Conservation (phyloP, 2,888 invertebrate species). For the Lasioglossum oenotherae region DNA sequence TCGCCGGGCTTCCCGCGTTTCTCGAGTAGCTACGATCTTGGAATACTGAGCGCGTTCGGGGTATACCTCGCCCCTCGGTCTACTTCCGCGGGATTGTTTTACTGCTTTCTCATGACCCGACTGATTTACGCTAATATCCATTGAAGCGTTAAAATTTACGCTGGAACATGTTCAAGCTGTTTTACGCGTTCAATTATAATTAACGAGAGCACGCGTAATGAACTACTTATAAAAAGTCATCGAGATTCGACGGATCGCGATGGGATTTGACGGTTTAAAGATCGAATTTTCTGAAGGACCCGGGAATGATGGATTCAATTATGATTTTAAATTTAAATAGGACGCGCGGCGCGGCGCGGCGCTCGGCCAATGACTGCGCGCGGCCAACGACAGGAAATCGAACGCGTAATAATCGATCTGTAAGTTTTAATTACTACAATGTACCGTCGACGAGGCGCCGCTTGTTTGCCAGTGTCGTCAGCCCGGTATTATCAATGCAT, state of each 20-base stretch:
- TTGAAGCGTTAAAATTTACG: too few species aligned
- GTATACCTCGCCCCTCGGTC: background rate
- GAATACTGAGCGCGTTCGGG: background rate
- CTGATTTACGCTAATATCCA: background rate
- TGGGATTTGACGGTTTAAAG: background rate
- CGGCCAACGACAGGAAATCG: conserved; percentile 20
- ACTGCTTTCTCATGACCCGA: background rate
- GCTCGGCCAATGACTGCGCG: too few species aligned
- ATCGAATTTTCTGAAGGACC: background rate
- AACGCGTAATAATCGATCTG: conserved; percentile 22
- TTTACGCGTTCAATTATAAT: background rate
- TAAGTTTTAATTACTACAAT: conserved; percentile 48
- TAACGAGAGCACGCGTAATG: background rate
- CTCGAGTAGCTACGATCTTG: background rate
- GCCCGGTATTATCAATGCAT: conserved; percentile 45
- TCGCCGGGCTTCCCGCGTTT: background rate
- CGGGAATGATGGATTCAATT: conserved; percentile 1
- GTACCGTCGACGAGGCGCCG: conserved; percentile 12
- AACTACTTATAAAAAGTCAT: background rate
- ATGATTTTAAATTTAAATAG: conserved; percentile 9
- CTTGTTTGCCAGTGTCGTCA: conserved; percentile 34
- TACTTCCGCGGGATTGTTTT: background rate
- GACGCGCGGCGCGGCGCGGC: background rate
- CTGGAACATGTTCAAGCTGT: background rate
- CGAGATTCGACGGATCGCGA: background rate